A percentile compares a stretch with the other conserved stretches of the same genome.
Conservation (phyloP, 2,113 vertebrate genomes). For the Dasyprocta punctata region DNA sequence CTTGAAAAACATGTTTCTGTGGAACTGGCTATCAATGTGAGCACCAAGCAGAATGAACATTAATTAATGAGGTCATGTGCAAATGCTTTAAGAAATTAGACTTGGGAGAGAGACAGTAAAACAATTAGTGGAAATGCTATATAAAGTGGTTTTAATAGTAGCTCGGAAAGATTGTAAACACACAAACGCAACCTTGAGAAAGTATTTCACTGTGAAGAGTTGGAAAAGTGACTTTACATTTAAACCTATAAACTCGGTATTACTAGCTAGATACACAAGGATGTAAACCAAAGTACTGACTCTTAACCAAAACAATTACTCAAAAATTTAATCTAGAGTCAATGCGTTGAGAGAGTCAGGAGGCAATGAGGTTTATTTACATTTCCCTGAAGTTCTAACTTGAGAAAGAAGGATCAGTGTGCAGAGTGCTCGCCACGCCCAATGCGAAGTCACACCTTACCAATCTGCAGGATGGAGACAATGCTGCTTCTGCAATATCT, state of each 20-base stretch:
- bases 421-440: fast-evolving
- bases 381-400: background rate
- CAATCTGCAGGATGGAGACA: background rate
- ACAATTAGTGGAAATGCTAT: slow-evolving; percentile 29
- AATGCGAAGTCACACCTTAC: background rate
- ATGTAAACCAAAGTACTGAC: background rate
- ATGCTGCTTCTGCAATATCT: background rate
- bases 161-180: background rate
- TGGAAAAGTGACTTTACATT: background rate
- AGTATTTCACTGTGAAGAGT: background rate
- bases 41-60: background rate
- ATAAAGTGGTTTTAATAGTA: slow-evolving; percentile 21
- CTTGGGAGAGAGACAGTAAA: background rate
- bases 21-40: slow-evolving; percentile 39
- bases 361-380: background rate
- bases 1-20: background rate
- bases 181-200: background rate
- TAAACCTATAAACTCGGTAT: background rate
- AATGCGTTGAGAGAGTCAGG: background rate
- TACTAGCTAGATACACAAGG: background rate
- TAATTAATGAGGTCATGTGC: slow-evolving; percentile 62
- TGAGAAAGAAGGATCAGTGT: background rate
- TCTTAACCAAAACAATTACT: background rate
- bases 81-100: slow-evolving; percentile 31
- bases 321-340: background rate